Conservation (phyloP, 2,888 invertebrate genomes). For the Conomelus anceps region DNA sequence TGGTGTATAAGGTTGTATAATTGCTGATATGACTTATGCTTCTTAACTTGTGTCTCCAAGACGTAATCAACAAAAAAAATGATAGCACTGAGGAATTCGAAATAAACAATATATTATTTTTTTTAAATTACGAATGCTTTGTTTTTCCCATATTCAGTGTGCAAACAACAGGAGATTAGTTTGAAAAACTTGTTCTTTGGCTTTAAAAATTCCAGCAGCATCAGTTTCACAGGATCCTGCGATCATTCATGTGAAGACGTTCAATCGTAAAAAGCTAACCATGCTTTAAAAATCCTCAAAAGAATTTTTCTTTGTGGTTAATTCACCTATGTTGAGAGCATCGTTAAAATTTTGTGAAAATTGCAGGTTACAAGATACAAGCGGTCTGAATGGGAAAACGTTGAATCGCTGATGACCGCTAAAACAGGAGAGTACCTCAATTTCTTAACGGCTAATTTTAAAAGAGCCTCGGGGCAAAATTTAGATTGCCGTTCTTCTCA, state of each 20-base stretch:
- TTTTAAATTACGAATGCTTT: not conserved
- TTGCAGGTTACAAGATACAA: not conserved
- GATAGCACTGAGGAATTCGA: not conserved
- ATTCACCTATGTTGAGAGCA: not conserved
- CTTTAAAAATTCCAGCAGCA: not conserved
- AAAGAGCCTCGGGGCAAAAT: not conserved
- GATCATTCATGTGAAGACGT: not conserved
- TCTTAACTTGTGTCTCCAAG: too few relatives aligned
- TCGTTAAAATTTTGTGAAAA: not conserved
- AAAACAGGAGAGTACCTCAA: not conserved
- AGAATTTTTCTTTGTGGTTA: not conserved
- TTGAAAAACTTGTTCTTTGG: not conserved
- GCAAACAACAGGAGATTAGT: too few relatives aligned
- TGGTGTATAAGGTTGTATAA: too few relatives aligned
- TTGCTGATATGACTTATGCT: too few relatives aligned
- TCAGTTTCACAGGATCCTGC: not conserved
- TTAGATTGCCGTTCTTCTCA: not conserved
- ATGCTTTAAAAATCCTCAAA: too few relatives aligned
- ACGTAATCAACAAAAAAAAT: too few relatives aligned
- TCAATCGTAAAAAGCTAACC: not conserved
- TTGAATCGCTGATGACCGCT: not conserved
- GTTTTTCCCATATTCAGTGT: not conserved
- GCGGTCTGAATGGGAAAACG: not conserved
- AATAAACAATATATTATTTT: not conserved
- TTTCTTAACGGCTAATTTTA: not conserved